These are phyloP conservation scores for Priocnemis perturbator DNA, from an alignment of 2,888 invertebrate genomes.

Conservation along the genomic window DNA sequence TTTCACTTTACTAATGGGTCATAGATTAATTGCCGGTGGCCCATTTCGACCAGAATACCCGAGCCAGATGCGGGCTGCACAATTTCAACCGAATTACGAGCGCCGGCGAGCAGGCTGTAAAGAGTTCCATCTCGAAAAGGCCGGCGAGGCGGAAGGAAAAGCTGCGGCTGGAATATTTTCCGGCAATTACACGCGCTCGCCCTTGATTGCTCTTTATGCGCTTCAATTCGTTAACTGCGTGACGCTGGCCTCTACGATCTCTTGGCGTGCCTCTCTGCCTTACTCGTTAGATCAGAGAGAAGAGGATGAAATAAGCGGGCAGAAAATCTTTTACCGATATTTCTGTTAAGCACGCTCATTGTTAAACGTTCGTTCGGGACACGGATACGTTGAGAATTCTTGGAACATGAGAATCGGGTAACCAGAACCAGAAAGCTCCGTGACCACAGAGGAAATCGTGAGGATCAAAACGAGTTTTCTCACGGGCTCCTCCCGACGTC, in stretches of 20 bases:
- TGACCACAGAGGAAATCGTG: no score
- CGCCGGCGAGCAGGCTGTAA: no score
- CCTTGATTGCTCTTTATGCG: constrained; percentile 55
- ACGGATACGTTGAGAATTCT: constrained; percentile 1
- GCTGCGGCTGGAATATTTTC: constrained; percentile 23
- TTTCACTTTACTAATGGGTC: constrained; percentile 43
- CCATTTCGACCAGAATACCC: constrained; percentile 26
- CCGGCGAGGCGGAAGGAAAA: constrained; percentile 1
- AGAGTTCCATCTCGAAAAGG: no score
- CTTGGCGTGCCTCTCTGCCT: constrained; percentile 34
- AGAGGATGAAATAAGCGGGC: no score
- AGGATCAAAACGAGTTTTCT: no score
- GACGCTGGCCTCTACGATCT: constrained; percentile 45
- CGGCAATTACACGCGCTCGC: constrained; percentile 31
- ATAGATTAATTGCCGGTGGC: constrained; percentile 42
- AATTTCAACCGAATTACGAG: background rate
- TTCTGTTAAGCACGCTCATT: no score
- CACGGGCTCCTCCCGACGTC: no score
- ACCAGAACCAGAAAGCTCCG: background rate
- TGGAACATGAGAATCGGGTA: constrained; percentile 1
- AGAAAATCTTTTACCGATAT: no score
- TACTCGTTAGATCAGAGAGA: constrained; percentile 1
- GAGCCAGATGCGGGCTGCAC: constrained; percentile 1
- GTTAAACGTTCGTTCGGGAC: constrained; percentile 3
- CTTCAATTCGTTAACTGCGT: constrained; percentile 51